Conservation (phyloP, 2,113 vertebrate species). For the Callithrix jacchus region DNA sequence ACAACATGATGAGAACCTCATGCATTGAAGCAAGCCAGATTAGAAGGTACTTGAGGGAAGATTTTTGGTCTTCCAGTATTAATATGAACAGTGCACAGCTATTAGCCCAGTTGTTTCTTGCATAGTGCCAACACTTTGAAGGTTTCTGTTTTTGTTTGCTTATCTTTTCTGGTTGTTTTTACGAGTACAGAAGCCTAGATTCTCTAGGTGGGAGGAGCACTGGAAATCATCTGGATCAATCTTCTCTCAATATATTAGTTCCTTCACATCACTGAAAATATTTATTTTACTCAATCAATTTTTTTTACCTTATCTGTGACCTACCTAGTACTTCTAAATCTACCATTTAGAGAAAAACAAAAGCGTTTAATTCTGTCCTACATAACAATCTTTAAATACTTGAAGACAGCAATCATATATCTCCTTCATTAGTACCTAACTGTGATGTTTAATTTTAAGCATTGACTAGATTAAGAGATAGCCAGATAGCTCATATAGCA, state of each 20-base stretch:
- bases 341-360: background rate
- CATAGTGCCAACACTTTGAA: background rate
- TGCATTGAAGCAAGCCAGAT: background rate
- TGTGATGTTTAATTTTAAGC: background rate
- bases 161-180: background rate
- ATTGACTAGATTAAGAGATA: background rate
- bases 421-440: background rate
- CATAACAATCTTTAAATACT: background rate
- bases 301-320: background rate
- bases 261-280: background rate
- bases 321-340: background rate
- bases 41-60: background rate
- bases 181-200: background rate
- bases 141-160: background rate
- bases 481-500: background rate
- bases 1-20: background rate
- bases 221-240: background rate
- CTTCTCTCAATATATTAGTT: background rate
- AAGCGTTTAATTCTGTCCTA: background rate
- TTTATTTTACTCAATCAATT: background rate
- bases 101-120: background rate
- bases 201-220: background rate
- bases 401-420: background rate
- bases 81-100: background rate
- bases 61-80: background rate